These are phyloP conservation scores for Sander lucioperca DNA, from an alignment of 2,113 vertebrate species.

Conservation along the genomic window DNA sequence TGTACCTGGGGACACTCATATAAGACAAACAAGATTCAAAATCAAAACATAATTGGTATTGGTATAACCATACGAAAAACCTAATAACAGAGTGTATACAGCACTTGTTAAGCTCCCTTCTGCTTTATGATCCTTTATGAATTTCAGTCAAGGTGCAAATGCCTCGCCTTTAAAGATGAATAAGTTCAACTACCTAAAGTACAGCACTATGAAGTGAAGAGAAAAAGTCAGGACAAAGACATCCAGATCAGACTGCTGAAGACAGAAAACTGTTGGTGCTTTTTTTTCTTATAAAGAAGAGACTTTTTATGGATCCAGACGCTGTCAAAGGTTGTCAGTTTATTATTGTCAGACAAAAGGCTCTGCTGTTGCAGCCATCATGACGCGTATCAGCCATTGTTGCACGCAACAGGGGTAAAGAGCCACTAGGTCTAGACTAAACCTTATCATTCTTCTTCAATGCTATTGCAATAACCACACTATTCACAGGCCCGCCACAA, in stretches of 20 bases:
- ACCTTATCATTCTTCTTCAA: constrained; percentile 35
- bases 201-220: neutral
- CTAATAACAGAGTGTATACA: neutral
- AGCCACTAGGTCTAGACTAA: constrained; percentile 23
- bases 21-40: constrained; percentile 3
- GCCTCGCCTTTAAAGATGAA: neutral
- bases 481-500: constrained; percentile 44
- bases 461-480: constrained; percentile 49
- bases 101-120: neutral
- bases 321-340: constrained; percentile 6
- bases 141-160: constrained; percentile 7
- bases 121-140: neutral
- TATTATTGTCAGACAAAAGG: constrained; percentile 7
- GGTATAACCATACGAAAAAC: neutral
- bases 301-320: neutral
- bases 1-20: neutral
- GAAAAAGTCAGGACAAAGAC: neutral
- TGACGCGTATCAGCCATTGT: neutral
- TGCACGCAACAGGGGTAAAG: neutral
- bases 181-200: neutral
- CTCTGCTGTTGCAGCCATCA: constrained; percentile 1
- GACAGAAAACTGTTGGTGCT: neutral
- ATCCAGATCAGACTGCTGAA: neutral
- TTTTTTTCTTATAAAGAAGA: neutral
- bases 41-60: neutral